A percentile compares a stretch with the other conserved stretches of the same genome.
Evolutionary conservation across 2,888 invertebrate species (phyloP).

Genomic region (Busseola fusca): DNA sequence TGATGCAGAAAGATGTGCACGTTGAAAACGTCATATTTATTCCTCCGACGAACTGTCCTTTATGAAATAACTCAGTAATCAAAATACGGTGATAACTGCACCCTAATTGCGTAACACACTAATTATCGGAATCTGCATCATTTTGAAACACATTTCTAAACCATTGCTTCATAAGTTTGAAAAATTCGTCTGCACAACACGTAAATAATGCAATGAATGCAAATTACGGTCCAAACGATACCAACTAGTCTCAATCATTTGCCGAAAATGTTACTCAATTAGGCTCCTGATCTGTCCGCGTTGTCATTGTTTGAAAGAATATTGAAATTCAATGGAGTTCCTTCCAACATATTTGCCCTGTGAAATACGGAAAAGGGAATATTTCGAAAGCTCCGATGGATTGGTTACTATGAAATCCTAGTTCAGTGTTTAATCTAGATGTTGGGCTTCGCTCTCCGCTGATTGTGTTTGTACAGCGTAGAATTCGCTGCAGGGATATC

Average conservation of each 20-base stretch:
- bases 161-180: too few species aligned
- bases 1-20: too few species aligned
- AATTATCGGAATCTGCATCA: too few species aligned
- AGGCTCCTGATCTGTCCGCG: too few species aligned
- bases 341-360: background rate
- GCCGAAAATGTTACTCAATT: too few species aligned
- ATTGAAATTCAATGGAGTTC: background rate
- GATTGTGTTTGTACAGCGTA: constrained; percentile 33
- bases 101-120: too few species aligned
- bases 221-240: too few species aligned
- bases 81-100: constrained; percentile 2
- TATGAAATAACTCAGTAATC: background rate
- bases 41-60: background rate
- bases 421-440: constrained; percentile 21
- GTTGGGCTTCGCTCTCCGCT: constrained; percentile 3
- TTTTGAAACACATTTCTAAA: too few species aligned
- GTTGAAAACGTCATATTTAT: background rate
- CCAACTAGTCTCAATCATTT: too few species aligned
- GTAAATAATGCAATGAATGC: too few species aligned
- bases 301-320: background rate
- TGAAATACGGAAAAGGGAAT: background rate
- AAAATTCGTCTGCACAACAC: too few species aligned
- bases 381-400: background rate
- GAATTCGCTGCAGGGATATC: background rate
- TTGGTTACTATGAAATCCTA: constrained; percentile 12